Base-by-base conservation (phyloP, 1,140 invertebrate genomes). In the Littorina saxatilis region DNA sequence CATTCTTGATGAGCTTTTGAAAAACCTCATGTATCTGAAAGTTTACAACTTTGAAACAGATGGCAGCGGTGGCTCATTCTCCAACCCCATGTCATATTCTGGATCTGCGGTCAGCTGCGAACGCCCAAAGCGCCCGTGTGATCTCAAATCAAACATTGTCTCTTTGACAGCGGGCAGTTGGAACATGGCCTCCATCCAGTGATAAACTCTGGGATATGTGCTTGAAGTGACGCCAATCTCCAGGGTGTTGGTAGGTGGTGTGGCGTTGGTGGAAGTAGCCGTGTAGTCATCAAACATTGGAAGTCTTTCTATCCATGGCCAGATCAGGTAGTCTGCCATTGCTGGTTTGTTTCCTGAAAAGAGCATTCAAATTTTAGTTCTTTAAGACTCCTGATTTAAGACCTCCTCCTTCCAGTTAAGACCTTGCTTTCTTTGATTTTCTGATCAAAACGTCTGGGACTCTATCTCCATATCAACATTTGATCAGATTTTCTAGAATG, bases 241-340 rank as follows among this genome's bases (percentile, higher is more conserved):
- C n/a, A 20, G n/a, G 23, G 2, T 17, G 17, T 35, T 35, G n/a
- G 43, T 27, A 4, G 1, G 3, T 20, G 35, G 37, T 35, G 43
- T n/a, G 5, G 40, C 35, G 43, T 27, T 47, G 37, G 50, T 75
- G 20, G 20, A 20, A 20, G 73, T 52, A 39, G 73, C 68, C 75
- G 55, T 35, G 68, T 32, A n/a, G 79, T 35, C 32, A 43, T 66
- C 32, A 5, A 82, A 58, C 15, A 83, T n/a, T 32, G 55, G 32
- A 17, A 85, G 37, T 75, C 89, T 79, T 58, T 91, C 90, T 79
- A 88, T 87, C 84, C 86, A 88, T 52, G 90, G 90, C 89, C 89
- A 91, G 23, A 89, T 40, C 43, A 83, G 74, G 70, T 87, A 87
- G 70, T 91, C 90, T 40, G 87, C 39, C 84, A 90, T 85, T 5